phyloP scores from a whole-genome alignment of 2,113 vertebrate genomes.

The Leptocoma aspasia region DNA sequence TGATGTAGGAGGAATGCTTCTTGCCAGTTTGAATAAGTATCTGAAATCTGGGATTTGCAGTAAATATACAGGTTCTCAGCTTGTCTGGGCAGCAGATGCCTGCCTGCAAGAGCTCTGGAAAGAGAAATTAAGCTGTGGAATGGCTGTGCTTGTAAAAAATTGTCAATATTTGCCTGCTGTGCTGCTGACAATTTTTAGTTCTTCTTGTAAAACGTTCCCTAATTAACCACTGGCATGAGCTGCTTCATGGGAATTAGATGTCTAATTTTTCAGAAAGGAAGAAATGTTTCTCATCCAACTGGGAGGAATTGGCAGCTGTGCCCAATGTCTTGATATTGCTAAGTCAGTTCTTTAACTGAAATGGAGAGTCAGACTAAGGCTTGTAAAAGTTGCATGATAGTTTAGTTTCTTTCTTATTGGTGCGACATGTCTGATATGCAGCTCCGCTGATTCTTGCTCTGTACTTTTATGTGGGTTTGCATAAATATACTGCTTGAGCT shows the following conservation, averaged over 20 bases:
- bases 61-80: not conserved
- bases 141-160: not conserved
- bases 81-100: not conserved
- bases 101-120: not conserved
- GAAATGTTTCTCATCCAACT: not conserved
- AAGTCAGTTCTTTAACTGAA: not conserved
- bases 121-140: not conserved
- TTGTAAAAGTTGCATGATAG: not conserved
- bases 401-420: not conserved
- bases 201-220: not conserved
- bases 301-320: not conserved
- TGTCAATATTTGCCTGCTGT: slow-evolving; percentile 4
- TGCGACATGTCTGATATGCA: not conserved
- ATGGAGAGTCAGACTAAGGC: not conserved
- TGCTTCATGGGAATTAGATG: not conserved
- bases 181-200: not conserved
- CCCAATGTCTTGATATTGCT: not conserved
- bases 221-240: not conserved
- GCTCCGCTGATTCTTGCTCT: not conserved
- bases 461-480: not conserved
- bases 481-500: not conserved
- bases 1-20: not conserved
- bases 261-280: slow-evolving; percentile 12
- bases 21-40: slow-evolving; percentile 6
- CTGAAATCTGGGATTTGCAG: not conserved